Percentiles rank a stretch among this genome's conserved stretches.
Evolutionary conservation across 2,797 vertebrate species (phyloP).

Genomic region (Myotis planiceps): DNA sequence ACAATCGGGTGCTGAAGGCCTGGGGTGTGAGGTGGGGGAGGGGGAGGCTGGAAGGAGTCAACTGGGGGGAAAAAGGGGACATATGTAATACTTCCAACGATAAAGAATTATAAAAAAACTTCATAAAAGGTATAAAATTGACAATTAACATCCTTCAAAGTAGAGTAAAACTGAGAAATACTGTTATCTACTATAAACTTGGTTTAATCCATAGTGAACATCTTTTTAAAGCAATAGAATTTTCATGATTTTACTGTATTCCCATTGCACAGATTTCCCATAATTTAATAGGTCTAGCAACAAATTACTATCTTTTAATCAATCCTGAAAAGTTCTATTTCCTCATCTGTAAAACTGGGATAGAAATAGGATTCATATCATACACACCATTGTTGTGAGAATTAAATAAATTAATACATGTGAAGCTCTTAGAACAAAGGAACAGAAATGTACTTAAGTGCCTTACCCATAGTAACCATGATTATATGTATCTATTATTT

Average conservation of each 20-base stretch:
- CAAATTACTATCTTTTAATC: background rate
- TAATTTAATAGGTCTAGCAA: conserved; percentile 40
- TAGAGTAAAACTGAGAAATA: conserved; percentile 18
- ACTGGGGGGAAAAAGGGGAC: too few species aligned
- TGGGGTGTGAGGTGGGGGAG: too few species aligned
- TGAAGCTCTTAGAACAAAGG: background rate
- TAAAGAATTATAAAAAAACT: background rate
- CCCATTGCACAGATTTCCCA: background rate
- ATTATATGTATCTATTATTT: background rate
- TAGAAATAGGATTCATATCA: background rate
- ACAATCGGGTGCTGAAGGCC: too few species aligned
- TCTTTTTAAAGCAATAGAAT: background rate
- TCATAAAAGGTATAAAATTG: conserved; percentile 24
- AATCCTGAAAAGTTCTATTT: conserved; percentile 32
- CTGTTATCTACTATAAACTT: background rate
- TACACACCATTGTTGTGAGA: background rate
- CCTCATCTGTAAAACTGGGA: background rate
- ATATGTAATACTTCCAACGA: too few species aligned
- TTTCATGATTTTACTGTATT: background rate
- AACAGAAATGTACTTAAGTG: background rate
- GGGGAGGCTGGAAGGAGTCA: too few species aligned
- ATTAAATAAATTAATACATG: background rate
- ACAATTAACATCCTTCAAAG: background rate
- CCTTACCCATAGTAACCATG: background rate
- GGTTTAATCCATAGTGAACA: background rate